Evolutionary conservation across 2,797 vertebrate genomes (phyloP).

Genomic region (Ctenosaura bakeri): DNA sequence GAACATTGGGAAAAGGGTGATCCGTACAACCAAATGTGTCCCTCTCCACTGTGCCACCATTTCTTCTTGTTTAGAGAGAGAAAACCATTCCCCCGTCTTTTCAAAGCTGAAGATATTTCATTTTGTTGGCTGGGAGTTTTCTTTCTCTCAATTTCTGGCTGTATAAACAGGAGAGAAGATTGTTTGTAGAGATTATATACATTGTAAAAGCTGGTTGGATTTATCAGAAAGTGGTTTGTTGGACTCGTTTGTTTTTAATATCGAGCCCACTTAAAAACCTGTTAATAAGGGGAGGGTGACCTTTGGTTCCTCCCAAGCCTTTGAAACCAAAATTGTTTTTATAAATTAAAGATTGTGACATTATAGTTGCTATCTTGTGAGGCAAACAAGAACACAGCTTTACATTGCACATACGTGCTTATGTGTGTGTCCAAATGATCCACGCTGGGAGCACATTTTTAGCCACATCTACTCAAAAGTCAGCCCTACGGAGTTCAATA

Average conservation of each 20-base stretch:
- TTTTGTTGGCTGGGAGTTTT: slow-evolving; percentile 26
- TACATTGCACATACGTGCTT: not conserved
- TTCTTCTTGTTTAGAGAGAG: not conserved
- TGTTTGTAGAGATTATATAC: slow-evolving; percentile 76
- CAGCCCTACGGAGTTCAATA: not conserved
- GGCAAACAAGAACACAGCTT: not conserved
- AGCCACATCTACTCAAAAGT: not conserved
- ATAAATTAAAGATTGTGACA: not conserved
- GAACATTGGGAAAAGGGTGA: not conserved
- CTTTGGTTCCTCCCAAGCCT: not conserved
- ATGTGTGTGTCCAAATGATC: not conserved
- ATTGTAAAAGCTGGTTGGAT: slow-evolving; percentile 63
- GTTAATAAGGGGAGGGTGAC: slow-evolving; percentile 28
- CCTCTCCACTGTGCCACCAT: not conserved
- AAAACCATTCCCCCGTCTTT: slow-evolving; percentile 47
- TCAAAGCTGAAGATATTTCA: slow-evolving; percentile 67
- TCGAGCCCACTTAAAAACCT: slow-evolving; percentile 60
- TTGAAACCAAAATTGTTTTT: slow-evolving; percentile 24
- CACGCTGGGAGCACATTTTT: not conserved
- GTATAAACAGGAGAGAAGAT: slow-evolving; percentile 66
- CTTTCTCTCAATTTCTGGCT: slow-evolving; percentile 56
- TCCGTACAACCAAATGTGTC: not conserved
- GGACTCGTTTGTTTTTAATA: slow-evolving; percentile 70
- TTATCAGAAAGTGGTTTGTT: slow-evolving; percentile 70
- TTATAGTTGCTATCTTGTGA: not conserved